phyloP scores from a whole-genome alignment of 35 echinoderm and acorn worm genomes.

The Antedon bifida region DNA sequence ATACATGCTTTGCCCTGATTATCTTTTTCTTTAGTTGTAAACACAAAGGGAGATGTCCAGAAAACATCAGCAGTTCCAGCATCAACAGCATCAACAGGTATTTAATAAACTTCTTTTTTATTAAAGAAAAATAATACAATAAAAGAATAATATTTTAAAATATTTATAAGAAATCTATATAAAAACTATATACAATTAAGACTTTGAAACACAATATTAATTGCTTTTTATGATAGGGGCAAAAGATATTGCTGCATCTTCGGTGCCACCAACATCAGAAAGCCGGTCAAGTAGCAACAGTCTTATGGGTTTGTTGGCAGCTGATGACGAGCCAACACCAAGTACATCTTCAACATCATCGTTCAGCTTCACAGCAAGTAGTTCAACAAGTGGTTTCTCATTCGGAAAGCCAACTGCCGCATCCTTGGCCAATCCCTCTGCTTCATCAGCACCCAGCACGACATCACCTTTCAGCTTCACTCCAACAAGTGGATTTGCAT shows the following conservation, averaged over 20 bases:
- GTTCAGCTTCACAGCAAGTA: neutral
- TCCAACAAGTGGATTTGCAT: constrained; percentile 13
- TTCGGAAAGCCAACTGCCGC: constrained; percentile 6
- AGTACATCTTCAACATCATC: constrained; percentile 1
- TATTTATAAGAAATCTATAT: neutral
- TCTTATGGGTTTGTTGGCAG: neutral
- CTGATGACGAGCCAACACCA: neutral
- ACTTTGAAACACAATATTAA: too few species aligned
- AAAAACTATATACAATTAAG: too few species aligned
- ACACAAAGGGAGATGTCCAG: too few species aligned
- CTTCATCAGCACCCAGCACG: neutral
- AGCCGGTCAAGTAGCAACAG: constrained; percentile 5
- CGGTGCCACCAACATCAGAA: neutral
- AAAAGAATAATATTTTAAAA: neutral
- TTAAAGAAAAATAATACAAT: neutral
- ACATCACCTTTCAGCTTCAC: neutral
- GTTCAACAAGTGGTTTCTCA: constrained; percentile 11
- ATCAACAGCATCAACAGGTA: too few species aligned
- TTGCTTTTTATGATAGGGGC: too few species aligned
- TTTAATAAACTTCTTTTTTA: too few species aligned
- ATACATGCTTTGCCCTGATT: too few species aligned
- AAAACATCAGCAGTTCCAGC: too few species aligned
- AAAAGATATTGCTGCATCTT: neutral
- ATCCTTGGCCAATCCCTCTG: neutral
- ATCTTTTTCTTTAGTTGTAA: too few species aligned